Evolutionary conservation across 2,888 invertebrate species (phyloP).

Genomic region (Rhyacophila evoluta): DNA sequence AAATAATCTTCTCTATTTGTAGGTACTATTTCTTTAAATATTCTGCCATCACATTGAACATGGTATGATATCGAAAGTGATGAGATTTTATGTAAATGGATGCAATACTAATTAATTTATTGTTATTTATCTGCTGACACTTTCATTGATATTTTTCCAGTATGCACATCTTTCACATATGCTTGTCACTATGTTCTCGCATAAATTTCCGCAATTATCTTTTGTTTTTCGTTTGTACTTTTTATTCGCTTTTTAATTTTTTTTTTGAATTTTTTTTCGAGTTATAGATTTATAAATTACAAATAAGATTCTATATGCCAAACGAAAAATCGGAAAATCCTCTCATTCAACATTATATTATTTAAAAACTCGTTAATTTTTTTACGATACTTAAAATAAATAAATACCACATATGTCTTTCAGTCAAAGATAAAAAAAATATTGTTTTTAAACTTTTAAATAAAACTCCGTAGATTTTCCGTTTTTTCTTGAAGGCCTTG

Average conservation of each 20-base stretch:
- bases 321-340: neutral
- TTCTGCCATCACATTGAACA: neutral
- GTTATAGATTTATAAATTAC: neutral
- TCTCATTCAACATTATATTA: too few species aligned
- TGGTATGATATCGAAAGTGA: slow-evolving; percentile 1
- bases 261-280: neutral
- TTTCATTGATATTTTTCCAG: neutral
- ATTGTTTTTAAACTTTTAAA: too few species aligned
- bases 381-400: too few species aligned
- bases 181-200: slow-evolving; percentile 13
- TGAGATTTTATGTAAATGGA: neutral
- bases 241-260: neutral
- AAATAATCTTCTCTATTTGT: neutral
- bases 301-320: neutral
- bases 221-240: slow-evolving; percentile 3
- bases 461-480: too few species aligned
- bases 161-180: slow-evolving; percentile 8
- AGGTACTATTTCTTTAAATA: slow-evolving; percentile 1
- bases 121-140: slow-evolving; percentile 10
- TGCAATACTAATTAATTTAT: neutral
- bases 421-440: too few species aligned
- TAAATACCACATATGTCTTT: too few species aligned
- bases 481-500: too few species aligned
- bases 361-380: too few species aligned
- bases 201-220: neutral